phyloP scores from a whole-genome alignment of 2,888 invertebrate species.

The Drosophila bunnanda region DNA sequence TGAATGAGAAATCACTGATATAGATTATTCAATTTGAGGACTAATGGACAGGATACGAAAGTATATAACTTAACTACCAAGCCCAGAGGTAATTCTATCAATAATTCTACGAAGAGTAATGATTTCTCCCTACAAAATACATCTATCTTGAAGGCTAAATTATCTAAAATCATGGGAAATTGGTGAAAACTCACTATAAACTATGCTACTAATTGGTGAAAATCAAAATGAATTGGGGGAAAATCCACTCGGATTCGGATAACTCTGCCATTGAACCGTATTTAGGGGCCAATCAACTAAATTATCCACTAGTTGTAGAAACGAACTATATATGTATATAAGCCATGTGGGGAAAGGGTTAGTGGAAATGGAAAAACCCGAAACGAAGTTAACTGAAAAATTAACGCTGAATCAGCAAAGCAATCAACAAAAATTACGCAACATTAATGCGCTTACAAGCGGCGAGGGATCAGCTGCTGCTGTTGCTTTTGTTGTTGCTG shows the following conservation, averaged over 20 bases:
- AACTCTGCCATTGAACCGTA: slow-evolving; percentile 1
- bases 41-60: slow-evolving; percentile 1
- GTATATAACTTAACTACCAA: not conserved
- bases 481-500: not conserved
- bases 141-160: not conserved
- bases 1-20: not conserved
- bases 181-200: not conserved
- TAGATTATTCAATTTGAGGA: not conserved
- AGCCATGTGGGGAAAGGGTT: not conserved
- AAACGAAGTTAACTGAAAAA: slow-evolving; percentile 41
- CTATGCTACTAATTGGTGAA: slow-evolving; percentile 7
- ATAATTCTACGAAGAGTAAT: not conserved
- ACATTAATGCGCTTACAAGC: slow-evolving; percentile 42
- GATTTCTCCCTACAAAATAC: not conserved
- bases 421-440: slow-evolving; percentile 65
- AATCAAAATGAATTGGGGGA: slow-evolving; percentile 12
- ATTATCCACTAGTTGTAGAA: slow-evolving; percentile 7
- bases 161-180: not conserved
- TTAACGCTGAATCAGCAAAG: slow-evolving; percentile 69
- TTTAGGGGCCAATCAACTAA: slow-evolving; percentile 17
- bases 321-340: not conserved
- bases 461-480: slow-evolving; percentile 18
- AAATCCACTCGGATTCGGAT: slow-evolving; percentile 4
- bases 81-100: not conserved
- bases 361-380: slow-evolving; percentile 8